Base-by-base conservation (phyloP, 2,888 invertebrate genomes). In the Diarsia dahlii region DNA sequence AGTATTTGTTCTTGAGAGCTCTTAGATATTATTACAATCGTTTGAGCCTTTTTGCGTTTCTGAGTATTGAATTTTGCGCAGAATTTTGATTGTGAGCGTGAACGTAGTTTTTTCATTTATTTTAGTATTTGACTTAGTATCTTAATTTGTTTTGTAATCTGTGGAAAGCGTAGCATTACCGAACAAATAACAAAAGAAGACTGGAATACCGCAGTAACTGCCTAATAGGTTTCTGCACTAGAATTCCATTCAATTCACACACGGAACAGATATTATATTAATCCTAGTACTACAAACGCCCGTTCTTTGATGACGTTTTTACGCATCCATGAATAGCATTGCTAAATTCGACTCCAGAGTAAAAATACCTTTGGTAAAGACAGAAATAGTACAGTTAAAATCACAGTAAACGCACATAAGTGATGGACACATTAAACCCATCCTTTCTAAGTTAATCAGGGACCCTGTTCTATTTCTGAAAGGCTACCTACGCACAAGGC, bases 401-500 rank as follows among this genome's bases (percentile, higher is more conserved):
- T 54, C 48, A 62, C 39, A 50, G 54, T 45, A 5, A 48, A n/a
- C 6, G 45, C n/a, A 52, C 34, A 68, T 50, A 46, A 54, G n/a
- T 28, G n/a, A n/a, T n/a, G n/a, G 6, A 20, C 45, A 69, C 28
- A 71, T 50, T 68, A 39, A 69, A 60, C 68, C 54, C 58, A 56
- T 65, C 83, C 78, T 72, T 72, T 71, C 48, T 58, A 80, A 72
- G 23, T 64, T 78, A 54, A 78, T 72, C 23, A 80, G 6, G 54
- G 54, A 60, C 28, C 62, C 56, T 34, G 65, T 79, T 79, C 71
- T 81, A 81, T 83, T 79, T 79, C 54, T 10, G 66, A 74, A 69
- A 48, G 34, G 15, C 71, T 63, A 13, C 78, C 73, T 56, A 56
- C 80, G 62, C 74, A 28, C 52, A 13, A 71, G 52, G 56, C 52